Conservation (phyloP, 2,113 vertebrate genomes). For the Patagioenas fasciata region DNA sequence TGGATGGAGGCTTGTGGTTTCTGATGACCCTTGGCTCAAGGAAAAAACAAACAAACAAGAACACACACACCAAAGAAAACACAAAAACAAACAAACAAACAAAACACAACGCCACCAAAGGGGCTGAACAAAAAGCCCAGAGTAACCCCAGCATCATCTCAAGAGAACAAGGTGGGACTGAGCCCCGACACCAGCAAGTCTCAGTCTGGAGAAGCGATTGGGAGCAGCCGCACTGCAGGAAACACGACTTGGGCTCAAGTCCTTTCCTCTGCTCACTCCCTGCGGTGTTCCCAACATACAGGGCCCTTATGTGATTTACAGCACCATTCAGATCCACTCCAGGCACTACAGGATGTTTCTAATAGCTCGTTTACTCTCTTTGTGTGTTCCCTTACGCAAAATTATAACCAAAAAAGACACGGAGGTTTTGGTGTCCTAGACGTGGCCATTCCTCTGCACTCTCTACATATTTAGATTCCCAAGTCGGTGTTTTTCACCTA, state of each 20-base stretch:
- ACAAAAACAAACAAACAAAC: background rate
- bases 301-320: background rate
- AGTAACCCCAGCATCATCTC: background rate
- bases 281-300: too few relatives aligned
- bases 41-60: background rate
- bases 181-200: background rate
- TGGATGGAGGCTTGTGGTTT: background rate
- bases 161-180: background rate
- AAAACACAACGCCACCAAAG: background rate
- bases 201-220: background rate
- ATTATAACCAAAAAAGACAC: background rate
- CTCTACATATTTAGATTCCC: background rate
- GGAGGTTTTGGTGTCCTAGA: background rate
- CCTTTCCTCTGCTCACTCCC: background rate
- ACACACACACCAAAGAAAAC: too few relatives aligned
- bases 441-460: too few relatives aligned
- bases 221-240: fast-evolving
- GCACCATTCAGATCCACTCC: background rate
- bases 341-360: background rate
- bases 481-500: background rate
- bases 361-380: background rate
- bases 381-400: background rate
- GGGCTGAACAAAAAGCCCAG: background rate
- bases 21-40: background rate
- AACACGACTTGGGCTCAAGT: background rate